Conservation (phyloP, 2,797 vertebrate genomes). For the Miichthys miiuy region DNA sequence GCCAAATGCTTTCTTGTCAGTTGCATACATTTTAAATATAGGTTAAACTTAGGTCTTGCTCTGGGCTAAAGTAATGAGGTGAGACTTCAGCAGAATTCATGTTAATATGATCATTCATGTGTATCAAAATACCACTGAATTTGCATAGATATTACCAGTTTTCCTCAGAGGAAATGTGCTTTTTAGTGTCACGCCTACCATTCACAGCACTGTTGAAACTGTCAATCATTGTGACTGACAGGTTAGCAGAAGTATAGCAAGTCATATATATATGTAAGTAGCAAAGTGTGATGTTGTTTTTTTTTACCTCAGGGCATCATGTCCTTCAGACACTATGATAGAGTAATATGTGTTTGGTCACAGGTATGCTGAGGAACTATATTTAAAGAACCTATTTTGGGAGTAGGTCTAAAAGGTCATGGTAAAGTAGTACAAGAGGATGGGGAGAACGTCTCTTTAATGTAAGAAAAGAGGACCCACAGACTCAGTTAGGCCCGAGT, state of each 20-base stretch:
- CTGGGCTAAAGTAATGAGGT: not conserved
- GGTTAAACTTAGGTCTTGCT: not conserved
- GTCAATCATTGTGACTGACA: slow-evolving; percentile 16
- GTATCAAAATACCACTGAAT: slow-evolving; percentile 14
- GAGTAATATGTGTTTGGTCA: slow-evolving; percentile 12
- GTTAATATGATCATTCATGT: slow-evolving; percentile 12
- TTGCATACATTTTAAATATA: not conserved
- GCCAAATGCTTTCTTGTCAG: not conserved
- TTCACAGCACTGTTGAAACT: not conserved
- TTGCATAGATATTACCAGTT: slow-evolving; percentile 45
- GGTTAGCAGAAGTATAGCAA: not conserved
- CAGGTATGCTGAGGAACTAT: slow-evolving; percentile 20
- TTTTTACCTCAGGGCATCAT: not conserved
- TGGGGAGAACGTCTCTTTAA: slow-evolving; percentile 24
- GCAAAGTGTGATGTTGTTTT: not conserved
- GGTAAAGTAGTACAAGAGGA: slow-evolving; percentile 52
- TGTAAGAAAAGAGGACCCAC: slow-evolving; percentile 29
- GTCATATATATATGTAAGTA: not conserved
- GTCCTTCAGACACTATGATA: slow-evolving; percentile 31
- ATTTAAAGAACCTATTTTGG: slow-evolving; percentile 50
- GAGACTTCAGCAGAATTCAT: not conserved
- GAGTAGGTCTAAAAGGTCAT: slow-evolving; percentile 41
- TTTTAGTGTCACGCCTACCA: not conserved
- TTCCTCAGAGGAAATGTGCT: slow-evolving; percentile 8
- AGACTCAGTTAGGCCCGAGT: slow-evolving; percentile 27